Evolutionary conservation across 2,113 vertebrate species (phyloP).

Genomic region (Pyrgilauda ruficollis): DNA sequence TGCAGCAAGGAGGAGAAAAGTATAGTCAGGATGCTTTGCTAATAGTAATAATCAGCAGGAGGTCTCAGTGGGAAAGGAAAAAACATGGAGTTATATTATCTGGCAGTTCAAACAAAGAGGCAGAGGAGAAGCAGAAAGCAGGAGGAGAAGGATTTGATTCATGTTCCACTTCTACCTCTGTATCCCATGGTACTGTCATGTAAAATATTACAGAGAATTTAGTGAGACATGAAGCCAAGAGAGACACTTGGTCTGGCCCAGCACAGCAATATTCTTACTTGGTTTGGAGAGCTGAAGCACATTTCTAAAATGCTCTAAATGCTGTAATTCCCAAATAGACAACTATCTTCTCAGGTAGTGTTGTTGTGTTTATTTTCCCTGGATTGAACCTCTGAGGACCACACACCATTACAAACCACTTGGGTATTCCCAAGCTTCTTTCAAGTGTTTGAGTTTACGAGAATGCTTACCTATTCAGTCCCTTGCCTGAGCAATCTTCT

Average conservation of each 20-base stretch:
- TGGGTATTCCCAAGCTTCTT: neutral
- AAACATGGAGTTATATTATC: neutral
- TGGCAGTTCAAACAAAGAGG: neutral
- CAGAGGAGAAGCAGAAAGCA: neutral
- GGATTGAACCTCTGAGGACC: neutral
- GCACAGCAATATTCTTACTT: neutral
- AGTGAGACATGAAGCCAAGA: neutral
- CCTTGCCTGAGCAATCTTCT: neutral
- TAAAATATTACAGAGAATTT: neutral
- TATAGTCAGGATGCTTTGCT: neutral
- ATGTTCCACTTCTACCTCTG: neutral
- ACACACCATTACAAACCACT: rapidly evolving
- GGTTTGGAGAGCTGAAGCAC: neutral
- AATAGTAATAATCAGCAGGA: neutral
- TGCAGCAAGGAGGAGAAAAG: neutral
- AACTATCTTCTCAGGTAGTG: neutral
- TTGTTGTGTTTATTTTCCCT: neutral
- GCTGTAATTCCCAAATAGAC: neutral
- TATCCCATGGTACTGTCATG: neutral
- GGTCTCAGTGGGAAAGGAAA: neutral
- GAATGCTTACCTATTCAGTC: no score
- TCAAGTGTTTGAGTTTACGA: neutral
- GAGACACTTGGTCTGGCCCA: neutral
- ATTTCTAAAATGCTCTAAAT: neutral
- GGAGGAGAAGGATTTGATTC: neutral